Conservation (phyloP, 1,140 invertebrate genomes). For the Goniozus legneri region DNA sequence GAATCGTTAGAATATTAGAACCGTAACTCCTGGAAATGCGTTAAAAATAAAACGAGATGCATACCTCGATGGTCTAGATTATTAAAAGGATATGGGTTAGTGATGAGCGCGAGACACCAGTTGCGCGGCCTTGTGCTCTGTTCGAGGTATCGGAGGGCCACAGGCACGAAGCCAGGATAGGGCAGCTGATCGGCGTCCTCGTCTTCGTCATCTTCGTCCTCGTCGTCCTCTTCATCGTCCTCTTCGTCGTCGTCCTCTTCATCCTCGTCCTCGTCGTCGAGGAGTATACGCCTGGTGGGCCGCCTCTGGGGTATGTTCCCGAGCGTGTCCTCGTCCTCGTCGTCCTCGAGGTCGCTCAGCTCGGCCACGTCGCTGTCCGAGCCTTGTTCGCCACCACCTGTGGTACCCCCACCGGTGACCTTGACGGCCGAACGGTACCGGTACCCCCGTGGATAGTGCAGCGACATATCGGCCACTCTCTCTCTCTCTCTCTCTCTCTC, state of each 20-base stretch:
- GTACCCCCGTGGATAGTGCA: constrained; percentile 46
- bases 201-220: constrained; percentile 57
- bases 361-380: constrained; percentile 52
- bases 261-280: constrained; percentile 37
- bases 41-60: background rate
- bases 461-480: constrained; percentile 33
- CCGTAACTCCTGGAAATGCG: no score
- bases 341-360: constrained; percentile 51
- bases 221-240: constrained; percentile 45
- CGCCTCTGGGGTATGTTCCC: constrained; percentile 55
- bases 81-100: constrained; percentile 98
- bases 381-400: constrained; percentile 33
- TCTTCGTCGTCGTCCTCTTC: constrained; percentile 58
- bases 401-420: constrained; percentile 23
- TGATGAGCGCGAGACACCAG: constrained; percentile 92
- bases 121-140: constrained; percentile 83
- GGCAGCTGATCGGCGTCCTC: constrained; percentile 64
- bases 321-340: constrained; percentile 59
- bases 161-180: constrained; percentile 84
- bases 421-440: constrained; percentile 46
- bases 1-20: no score
- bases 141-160: constrained; percentile 78
- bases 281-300: background rate
- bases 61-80: no score
- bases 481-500: constrained; percentile 1